Percentiles rank a stretch among this genome's conserved stretches.
Conservation (phyloP, 2,888 invertebrate species). For the Antheraea assamensis region DNA sequence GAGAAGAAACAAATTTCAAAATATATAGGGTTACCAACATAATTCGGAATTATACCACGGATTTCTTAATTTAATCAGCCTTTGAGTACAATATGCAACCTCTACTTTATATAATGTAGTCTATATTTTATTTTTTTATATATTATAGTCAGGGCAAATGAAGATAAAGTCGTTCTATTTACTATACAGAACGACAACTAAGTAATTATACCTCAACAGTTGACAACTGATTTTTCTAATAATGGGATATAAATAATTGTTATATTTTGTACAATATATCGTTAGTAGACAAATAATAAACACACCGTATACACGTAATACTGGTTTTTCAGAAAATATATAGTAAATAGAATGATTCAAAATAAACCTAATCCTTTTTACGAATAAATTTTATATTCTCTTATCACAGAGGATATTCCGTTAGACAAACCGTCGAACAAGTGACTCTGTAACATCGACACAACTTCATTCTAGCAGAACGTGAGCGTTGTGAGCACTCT, state of each 20-base stretch:
- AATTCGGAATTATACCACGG: background rate
- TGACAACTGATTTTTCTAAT: no score
- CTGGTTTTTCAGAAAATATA: background rate
- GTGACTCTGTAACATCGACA: conserved; percentile 32
- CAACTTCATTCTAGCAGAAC: conserved; percentile 62
- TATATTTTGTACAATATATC: background rate
- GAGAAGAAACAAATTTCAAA: background rate
- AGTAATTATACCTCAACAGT: no score
- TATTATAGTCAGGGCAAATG: no score
- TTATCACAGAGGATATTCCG: conserved; percentile 26
- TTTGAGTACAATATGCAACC: background rate
- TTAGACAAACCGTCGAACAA: conserved; percentile 29
- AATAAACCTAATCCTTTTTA: background rate
- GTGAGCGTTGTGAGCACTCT: conserved; percentile 51
- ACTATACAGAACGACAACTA: no score
- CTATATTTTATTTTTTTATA: no score
- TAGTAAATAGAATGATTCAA: background rate
- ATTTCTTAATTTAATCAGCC: background rate
- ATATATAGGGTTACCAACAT: background rate
- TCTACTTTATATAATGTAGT: background rate
- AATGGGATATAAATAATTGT: background rate
- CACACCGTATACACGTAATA: background rate
- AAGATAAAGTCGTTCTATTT: no score
- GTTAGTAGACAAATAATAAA: background rate
- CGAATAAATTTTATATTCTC: conserved; percentile 19